Evolutionary conservation across 2,113 vertebrate species (phyloP).

Genomic region (Ptilonorhynchus violaceus): DNA sequence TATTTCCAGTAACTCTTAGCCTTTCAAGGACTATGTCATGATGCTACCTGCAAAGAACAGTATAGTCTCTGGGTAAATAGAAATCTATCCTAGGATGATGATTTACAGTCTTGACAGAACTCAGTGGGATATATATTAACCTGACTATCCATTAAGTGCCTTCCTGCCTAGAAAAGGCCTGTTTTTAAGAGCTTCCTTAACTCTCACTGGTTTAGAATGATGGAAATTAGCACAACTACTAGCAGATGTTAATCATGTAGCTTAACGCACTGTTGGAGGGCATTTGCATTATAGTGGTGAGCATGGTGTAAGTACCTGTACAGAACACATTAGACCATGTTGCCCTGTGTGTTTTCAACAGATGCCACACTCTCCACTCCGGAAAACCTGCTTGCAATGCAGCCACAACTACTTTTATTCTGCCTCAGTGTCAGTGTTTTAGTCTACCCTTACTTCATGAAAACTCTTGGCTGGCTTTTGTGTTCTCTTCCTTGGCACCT

Average conservation of each 20-base stretch:
- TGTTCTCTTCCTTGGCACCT: not conserved
- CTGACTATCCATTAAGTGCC: not conserved
- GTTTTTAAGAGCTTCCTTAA: not conserved
- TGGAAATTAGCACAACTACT: constrained; percentile 3
- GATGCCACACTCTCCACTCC: not conserved
- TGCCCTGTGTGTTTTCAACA: constrained; percentile 19
- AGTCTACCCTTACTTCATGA: not conserved
- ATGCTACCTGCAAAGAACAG: not conserved
- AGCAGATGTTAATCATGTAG: constrained; percentile 61
- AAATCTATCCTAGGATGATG: not conserved
- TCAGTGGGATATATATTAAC: not conserved
- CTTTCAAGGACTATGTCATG: not conserved
- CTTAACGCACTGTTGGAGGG: constrained; percentile 57
- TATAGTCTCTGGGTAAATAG: not conserved
- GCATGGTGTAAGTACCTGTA: not conserved
- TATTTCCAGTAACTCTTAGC: not conserved
- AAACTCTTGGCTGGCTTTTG: not conserved
- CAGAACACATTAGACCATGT: not conserved
- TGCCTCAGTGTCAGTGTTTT: not conserved
- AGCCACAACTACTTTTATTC: not conserved
- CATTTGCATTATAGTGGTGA: not conserved
- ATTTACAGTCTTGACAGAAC: constrained; percentile 36
- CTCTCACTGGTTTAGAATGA: constrained; percentile 26
- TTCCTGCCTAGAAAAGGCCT: not conserved
- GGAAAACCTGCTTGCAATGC: not conserved